Percentiles rank a stretch among this genome's conserved stretches.
These are phyloP conservation scores for Phrixothrix hirtus DNA, from an alignment of 2,888 invertebrate species.

Conservation along the genomic window DNA sequence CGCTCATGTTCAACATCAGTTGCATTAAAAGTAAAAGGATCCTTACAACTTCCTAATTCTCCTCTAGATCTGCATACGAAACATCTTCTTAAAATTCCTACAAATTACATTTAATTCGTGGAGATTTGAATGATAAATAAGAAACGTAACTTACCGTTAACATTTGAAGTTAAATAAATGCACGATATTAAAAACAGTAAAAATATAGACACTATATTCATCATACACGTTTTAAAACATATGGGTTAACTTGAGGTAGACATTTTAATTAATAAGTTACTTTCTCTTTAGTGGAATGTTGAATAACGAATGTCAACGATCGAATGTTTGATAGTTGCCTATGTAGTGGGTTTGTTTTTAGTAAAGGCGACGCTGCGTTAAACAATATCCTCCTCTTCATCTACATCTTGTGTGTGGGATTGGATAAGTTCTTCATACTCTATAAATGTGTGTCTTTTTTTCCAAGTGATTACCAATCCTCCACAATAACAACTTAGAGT, in stretches of 20 bases:
- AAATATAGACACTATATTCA: constrained; percentile 20
- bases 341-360: background rate
- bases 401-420: too few relatives aligned
- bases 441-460: constrained; percentile 54
- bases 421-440: constrained; percentile 43
- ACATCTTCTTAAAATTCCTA: constrained; percentile 76
- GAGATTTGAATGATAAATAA: constrained; percentile 20
- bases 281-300: constrained; percentile 31
- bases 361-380: background rate
- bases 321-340: constrained; percentile 8
- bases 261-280: constrained; percentile 31
- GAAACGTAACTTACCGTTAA: constrained; percentile 31
- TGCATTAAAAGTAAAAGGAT: constrained; percentile 79
- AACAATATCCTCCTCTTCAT: too few relatives aligned
- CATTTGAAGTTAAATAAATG: constrained; percentile 19
- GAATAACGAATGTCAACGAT: constrained; percentile 26
- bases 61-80: constrained; percentile 85
- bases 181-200: constrained; percentile 25
- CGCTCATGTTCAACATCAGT: constrained; percentile 72
- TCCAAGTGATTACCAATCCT: constrained; percentile 61
- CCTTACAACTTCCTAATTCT: constrained; percentile 85
- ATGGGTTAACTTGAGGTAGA: constrained; percentile 13
- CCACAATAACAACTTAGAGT: constrained; percentile 63
- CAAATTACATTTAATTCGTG: constrained; percentile 1
- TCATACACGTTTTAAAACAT: constrained; percentile 18